Conservation (phyloP, 2,888 invertebrate species). For the Drosophila mimica region DNA sequence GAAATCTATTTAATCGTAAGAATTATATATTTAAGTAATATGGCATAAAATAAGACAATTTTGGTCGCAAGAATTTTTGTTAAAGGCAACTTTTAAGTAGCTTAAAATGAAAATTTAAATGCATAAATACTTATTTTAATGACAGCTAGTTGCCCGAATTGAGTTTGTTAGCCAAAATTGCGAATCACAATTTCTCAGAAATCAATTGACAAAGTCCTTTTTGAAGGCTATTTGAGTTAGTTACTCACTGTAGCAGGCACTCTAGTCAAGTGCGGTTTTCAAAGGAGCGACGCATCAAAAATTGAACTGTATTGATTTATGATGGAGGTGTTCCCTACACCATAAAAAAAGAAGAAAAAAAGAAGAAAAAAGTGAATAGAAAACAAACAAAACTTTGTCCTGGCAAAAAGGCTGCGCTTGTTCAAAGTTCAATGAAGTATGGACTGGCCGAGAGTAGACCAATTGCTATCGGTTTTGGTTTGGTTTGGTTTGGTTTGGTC, state of each 20-base stretch:
- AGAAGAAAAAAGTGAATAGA: background rate
- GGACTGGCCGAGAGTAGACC: constrained; percentile 42
- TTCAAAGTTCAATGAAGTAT: constrained; percentile 74
- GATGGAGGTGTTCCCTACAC: constrained; percentile 52
- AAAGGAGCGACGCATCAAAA: constrained; percentile 52
- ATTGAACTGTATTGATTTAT: constrained; percentile 78
- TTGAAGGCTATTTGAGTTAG: constrained; percentile 56
- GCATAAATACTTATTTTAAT: background rate
- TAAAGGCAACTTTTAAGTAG: background rate
- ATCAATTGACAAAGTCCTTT: background rate
- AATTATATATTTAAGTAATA: background rate
- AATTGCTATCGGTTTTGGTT: constrained; percentile 8
- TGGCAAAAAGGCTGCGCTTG: constrained; percentile 34
- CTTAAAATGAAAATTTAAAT: background rate
- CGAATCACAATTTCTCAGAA: background rate
- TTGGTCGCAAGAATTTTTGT: background rate
- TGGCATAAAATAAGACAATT: background rate
- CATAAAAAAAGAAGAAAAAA: background rate
- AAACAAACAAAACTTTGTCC: constrained; percentile 60
- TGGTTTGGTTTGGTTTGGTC: constrained; percentile 38
- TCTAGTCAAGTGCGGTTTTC: constrained; percentile 39
- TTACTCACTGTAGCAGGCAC: constrained; percentile 54
- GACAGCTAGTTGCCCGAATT: too few species aligned
- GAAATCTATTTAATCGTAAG: background rate
- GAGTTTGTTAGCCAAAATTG: background rate